A percentile compares a stretch with the other conserved stretches of the same genome.
Evolutionary conservation across 2,797 vertebrate species (phyloP).

Genomic region (Sebastes trivittatus): DNA sequence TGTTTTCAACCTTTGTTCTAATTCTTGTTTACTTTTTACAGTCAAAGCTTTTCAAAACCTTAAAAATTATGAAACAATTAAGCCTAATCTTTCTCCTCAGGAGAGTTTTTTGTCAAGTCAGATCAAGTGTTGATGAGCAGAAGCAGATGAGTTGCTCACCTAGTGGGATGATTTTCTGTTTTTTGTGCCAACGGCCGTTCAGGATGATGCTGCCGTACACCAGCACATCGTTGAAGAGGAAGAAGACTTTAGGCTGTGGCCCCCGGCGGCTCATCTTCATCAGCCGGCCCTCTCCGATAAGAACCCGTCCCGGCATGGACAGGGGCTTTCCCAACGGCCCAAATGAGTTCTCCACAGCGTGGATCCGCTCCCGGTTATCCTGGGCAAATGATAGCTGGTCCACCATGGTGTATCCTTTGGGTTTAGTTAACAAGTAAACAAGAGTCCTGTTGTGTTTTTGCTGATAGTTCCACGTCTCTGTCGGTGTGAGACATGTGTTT

Average conservation of each 20-base stretch:
- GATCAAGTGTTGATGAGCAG: neutral
- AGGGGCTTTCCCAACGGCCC: conserved; percentile 32
- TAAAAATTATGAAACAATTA: neutral
- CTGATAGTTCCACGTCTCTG: neutral
- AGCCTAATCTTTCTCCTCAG: neutral
- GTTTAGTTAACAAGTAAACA: neutral
- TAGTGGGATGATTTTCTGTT: conserved; percentile 88
- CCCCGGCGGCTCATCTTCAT: conserved; percentile 89
- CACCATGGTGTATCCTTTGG: conserved; percentile 66
- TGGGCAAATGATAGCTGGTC: conserved; percentile 77
- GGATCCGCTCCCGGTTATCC: conserved; percentile 87
- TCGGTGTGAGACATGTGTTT: neutral
- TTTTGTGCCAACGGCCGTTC: conserved; percentile 85
- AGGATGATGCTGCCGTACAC: conserved; percentile 90
- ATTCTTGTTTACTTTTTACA: neutral
- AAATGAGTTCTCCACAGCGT: conserved; percentile 82
- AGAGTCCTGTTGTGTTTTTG: neutral
- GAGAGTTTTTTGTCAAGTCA: neutral
- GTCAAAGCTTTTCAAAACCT: neutral
- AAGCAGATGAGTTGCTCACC: conserved; percentile 44
- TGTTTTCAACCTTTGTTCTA: too few species aligned
- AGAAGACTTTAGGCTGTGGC: conserved; percentile 86
- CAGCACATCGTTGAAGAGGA: conserved; percentile 92
- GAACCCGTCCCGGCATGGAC: conserved; percentile 80
- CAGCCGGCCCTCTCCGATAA: conserved; percentile 90